These are phyloP conservation scores for Engystomops pustulosus DNA, from an alignment of 2,113 vertebrate species.

Conservation along the genomic window DNA sequence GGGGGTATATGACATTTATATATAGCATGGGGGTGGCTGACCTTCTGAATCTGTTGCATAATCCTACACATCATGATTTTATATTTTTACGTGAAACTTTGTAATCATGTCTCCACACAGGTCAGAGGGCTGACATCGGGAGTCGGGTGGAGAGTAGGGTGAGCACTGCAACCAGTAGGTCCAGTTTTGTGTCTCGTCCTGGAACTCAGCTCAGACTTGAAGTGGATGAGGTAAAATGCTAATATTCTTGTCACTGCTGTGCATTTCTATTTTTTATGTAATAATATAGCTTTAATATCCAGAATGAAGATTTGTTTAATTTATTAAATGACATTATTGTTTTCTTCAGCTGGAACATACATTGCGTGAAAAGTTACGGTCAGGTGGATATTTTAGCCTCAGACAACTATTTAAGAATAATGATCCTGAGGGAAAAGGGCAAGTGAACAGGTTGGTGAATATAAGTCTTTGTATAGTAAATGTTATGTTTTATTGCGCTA, in stretches of 20 bases:
- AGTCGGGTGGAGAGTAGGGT: conserved; percentile 60
- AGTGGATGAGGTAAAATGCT: conserved; percentile 68
- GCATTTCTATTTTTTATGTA: too few species aligned
- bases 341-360: conserved; percentile 59
- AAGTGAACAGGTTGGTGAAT: conserved; percentile 60
- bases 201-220: conserved; percentile 59
- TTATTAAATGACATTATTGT: background rate
- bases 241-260: background rate
- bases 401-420: conserved; percentile 63
- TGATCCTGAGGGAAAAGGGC: conserved; percentile 61
- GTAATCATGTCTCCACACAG: background rate
- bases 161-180: conserved; percentile 54
- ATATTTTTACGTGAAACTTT: background rate
- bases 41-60: too few species aligned
- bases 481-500: too few species aligned
- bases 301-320: background rate
- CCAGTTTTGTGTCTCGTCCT: conserved; percentile 53
- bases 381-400: conserved; percentile 59
- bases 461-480: too few species aligned
- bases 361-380: conserved; percentile 60
- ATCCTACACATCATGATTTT: too few species aligned
- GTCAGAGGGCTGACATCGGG: conserved; percentile 68
- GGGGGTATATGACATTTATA: too few species aligned
- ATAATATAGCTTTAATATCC: background rate
- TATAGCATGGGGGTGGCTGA: too few species aligned